These are phyloP conservation scores for Anneissia japonica DNA, from an alignment of 35 echinoderm and acorn worm genomes.

Conservation along the genomic window DNA sequence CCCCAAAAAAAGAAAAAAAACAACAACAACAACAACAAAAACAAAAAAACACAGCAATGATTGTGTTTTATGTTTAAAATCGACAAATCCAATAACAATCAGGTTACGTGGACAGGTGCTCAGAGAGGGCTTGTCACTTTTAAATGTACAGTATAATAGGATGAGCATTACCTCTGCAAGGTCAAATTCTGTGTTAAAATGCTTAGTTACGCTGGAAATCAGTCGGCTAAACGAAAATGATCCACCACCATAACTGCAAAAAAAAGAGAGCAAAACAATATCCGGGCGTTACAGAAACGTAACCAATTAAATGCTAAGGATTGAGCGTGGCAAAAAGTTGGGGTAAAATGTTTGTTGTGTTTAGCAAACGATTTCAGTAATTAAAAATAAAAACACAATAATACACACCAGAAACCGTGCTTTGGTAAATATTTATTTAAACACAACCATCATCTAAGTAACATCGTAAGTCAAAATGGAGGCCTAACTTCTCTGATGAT, in stretches of 20 bases:
- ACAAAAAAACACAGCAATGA: not conserved
- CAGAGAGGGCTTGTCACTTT: not conserved
- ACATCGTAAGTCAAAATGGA: too few relatives aligned
- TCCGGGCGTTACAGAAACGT: too few relatives aligned
- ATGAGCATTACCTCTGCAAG: slow-evolving; percentile 61
- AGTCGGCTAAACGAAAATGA: slow-evolving; percentile 67
- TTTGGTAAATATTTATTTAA: too few relatives aligned
- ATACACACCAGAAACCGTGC: too few relatives aligned
- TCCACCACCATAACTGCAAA: slow-evolving; percentile 59
- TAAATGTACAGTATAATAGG: not conserved
- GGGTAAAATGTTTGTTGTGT: too few relatives aligned
- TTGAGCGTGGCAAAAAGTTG: too few relatives aligned
- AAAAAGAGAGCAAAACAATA: not conserved
- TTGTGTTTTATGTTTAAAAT: not conserved
- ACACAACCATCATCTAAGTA: too few relatives aligned
- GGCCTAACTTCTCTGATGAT: too few relatives aligned
- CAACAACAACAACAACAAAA: not conserved
- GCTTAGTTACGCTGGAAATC: slow-evolving; percentile 49
- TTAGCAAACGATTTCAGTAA: too few relatives aligned
- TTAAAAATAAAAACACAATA: too few relatives aligned
- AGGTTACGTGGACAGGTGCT: not conserved
- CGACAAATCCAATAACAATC: not conserved
- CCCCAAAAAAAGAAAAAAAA: not conserved
- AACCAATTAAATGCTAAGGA: too few relatives aligned
- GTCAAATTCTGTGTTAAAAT: slow-evolving; percentile 96